Evolutionary conservation across 2,888 invertebrate species (phyloP), one percentile per base, ranked within the genome.

Genomic region (Plebejus argus): DNA sequence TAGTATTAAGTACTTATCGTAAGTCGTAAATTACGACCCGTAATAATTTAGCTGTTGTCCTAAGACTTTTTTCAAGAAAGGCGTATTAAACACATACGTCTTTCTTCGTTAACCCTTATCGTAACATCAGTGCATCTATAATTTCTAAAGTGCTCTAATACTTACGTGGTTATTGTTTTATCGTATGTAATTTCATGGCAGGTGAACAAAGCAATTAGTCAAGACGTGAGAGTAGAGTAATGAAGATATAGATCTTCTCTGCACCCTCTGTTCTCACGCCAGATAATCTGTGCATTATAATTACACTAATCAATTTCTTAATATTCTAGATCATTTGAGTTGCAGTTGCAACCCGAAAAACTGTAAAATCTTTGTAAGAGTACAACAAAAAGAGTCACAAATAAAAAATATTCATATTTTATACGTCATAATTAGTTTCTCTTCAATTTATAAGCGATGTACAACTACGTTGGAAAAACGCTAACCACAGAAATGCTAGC

Each of bases 131-230:
- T 45, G 5, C n/a, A 66, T n/a, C 18, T 61, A 76, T 72, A 28
- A 77, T 61, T 88, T 79, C 85, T 81, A 85, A 71, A 15, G 53
- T 58, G 28, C 66, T 77, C 35, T 71, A 35, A n/a, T 20, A 28
- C 61, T 39, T 33, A 76, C 71, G 61, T 76, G 78, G 79, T 80
- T 86, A 87, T 88, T 88, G 87, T 89, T 90, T 89, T 86, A 84
- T 85, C 85, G 86, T 88, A 86, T 85, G 88, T 91, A 89, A 91
- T 92, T 92, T 91, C 89, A 91, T 85, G 91, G 90, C 84, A 83
- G 85, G 84, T 88, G 89, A 85, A 84, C 88, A 85, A 82, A 83
- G 89, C 89, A 91, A 92, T 92, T 92, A 92, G 90, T 89, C 86
- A 86, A 84, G 86, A 90, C 88, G 91, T 90, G 90, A 91, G 90